These are phyloP conservation scores for Sarcophaga peregrina DNA, from an alignment of 1,140 invertebrate genomes.

Conservation along the genomic window DNA sequence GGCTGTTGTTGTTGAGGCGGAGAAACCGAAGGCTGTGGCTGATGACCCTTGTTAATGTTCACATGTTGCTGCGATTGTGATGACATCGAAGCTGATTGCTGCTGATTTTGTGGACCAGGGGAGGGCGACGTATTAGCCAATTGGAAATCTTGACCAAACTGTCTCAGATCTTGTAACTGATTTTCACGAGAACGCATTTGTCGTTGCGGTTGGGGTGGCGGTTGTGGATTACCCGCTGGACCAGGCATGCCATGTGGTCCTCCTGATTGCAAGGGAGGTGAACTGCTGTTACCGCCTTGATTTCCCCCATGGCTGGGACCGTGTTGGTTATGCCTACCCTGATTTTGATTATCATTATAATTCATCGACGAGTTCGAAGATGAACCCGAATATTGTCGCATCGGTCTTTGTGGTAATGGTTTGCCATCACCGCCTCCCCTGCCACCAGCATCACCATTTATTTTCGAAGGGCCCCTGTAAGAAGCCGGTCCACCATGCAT, in stretches of 20 bases:
- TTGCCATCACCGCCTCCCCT: conserved; percentile 53
- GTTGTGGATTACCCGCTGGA: conserved; percentile 47
- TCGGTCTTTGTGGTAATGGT: conserved; percentile 57
- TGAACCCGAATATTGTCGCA: conserved; percentile 59
- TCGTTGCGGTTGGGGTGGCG: conserved; percentile 55
- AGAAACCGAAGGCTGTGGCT: conserved; percentile 56
- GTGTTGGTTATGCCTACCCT: conserved; percentile 50
- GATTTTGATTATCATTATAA: conserved; percentile 51
- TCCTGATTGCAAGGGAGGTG: conserved; percentile 56
- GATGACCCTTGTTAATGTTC: conserved; percentile 51
- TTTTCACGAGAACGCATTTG: conserved; percentile 60
- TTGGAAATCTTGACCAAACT: conserved; percentile 63
- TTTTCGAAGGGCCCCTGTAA: conserved; percentile 54
- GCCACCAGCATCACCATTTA: conserved; percentile 61
- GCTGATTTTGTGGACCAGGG: conserved; percentile 51
- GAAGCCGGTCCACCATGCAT: conserved; percentile 54
- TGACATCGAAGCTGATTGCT: conserved; percentile 56
- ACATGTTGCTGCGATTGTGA: conserved; percentile 61
- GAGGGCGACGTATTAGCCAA: conserved; percentile 53
- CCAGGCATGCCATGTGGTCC: conserved; percentile 49
- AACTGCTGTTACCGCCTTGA: conserved; percentile 53
- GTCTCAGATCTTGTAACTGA: conserved; percentile 61
- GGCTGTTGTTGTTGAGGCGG: conserved; percentile 57
- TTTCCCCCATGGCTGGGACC: conserved; percentile 44
- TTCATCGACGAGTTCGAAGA: conserved; percentile 61